Percentiles rank a stretch among this genome's conserved stretches.
phyloP scores from a whole-genome alignment of 2,797 vertebrate species.

The Alca torda region DNA sequence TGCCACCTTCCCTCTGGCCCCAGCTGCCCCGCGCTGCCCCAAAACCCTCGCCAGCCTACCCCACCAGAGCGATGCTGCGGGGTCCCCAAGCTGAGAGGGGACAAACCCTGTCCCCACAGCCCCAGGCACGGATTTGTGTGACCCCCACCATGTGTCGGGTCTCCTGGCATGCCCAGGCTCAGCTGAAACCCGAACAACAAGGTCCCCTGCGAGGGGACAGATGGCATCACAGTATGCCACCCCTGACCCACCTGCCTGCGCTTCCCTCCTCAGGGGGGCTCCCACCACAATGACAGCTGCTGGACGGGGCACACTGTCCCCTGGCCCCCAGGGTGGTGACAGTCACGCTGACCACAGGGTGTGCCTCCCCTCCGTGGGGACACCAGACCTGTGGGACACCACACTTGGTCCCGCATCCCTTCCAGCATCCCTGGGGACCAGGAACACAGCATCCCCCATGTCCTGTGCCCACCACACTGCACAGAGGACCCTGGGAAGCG shows the following conservation, averaged over 20 bases:
- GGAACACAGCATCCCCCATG: neutral
- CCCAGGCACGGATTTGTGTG: neutral
- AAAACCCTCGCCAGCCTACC: neutral
- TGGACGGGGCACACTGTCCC: fast-evolving
- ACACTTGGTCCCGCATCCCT: neutral
- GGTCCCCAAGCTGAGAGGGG: neutral
- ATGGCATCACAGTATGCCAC: fast-evolving
- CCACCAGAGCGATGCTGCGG: fast-evolving
- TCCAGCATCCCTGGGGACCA: neutral
- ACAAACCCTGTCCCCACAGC: neutral
- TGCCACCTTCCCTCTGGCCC: conserved; percentile 16
- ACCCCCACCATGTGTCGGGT: fast-evolving
- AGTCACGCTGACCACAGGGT: neutral
- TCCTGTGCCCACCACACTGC: fast-evolving
- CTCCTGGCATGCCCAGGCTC: neutral
- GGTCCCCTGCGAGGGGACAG: neutral
- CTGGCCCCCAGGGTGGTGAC: neutral
- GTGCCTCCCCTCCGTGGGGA: neutral
- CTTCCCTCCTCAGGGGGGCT: neutral
- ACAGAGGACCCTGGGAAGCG: neutral
- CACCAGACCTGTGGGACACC: neutral
- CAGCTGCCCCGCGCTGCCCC: neutral
- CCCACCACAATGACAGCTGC: neutral
- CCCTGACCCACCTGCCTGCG: neutral
- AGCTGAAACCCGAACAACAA: neutral